A percentile compares a stretch with the other conserved stretches of the same genome.
These are phyloP conservation scores for Pollimyrus isidori DNA, from an alignment of 2,113 vertebrate genomes.

Conservation along the genomic window DNA sequence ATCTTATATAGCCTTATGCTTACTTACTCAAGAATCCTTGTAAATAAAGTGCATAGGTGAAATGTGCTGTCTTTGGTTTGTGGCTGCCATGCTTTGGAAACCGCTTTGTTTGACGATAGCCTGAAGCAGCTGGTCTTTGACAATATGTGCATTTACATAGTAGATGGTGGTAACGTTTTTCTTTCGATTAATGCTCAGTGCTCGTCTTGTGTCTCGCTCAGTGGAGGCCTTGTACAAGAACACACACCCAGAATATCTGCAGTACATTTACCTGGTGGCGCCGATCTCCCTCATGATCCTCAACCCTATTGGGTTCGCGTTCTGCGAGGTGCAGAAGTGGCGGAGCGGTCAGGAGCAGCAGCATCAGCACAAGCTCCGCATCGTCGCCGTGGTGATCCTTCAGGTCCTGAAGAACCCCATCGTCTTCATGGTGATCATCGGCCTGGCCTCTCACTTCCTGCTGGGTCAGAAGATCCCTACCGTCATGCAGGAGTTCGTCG, in stretches of 20 bases:
- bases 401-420: conserved; percentile 90
- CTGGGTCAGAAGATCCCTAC: conserved; percentile 76
- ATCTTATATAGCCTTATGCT: not conserved
- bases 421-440: conserved; percentile 92
- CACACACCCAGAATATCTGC: conserved; percentile 89
- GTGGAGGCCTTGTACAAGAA: conserved; percentile 90
- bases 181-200: conserved; percentile 41
- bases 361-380: conserved; percentile 68
- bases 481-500: conserved; percentile 84
- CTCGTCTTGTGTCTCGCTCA: conserved; percentile 52
- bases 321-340: conserved; percentile 95
- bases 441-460: conserved; percentile 82
- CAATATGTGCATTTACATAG: not conserved
- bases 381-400: conserved; percentile 73
- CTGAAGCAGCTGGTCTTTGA: not conserved
- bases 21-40: not conserved
- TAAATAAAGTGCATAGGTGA: not conserved
- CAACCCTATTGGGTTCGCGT: conserved; percentile 88
- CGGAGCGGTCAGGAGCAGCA: conserved; percentile 63
- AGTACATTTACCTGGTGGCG: conserved; percentile 96
- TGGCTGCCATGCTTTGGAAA: not conserved
- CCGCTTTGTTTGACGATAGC: not conserved
- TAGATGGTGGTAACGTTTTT: not conserved
- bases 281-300: conserved; percentile 92
- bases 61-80: not conserved